Evolutionary conservation across 2,797 vertebrate species (phyloP), one percentile per base, ranked within the genome.

Genomic region (Eupleurogrammus muticus): DNA sequence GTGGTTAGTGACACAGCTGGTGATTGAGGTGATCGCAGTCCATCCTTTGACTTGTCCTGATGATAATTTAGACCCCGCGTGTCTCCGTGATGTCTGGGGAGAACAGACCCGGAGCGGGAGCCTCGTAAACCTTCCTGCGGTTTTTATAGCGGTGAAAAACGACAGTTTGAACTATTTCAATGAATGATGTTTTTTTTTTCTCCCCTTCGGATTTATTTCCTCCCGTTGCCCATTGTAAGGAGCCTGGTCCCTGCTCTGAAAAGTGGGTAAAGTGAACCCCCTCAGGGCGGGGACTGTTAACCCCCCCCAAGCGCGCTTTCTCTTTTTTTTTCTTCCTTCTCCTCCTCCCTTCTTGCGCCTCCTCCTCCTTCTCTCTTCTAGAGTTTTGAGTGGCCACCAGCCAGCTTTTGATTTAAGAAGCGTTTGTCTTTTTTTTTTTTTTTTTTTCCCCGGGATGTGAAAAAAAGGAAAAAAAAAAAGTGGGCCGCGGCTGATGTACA

Each of bases 351-450:
- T 69, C 32, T 62, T 72, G 59, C 82, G n/a, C 76, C 85, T 82
- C 87, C 74, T 73, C 72, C 59, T 34, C 28, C n/a, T 28, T 64
- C 12, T 58, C 70, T 69, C 50, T 73, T 64, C 49, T 69, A 70
- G 83, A 83, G 77, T 88, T 85, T 85, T 81, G 90, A 90, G 89
- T 92, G 93, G 93, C 95, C 89, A 95, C 92, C 72, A 83, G 92
- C 93, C 91, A 83, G 93, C 93, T 88, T 95, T 91, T 90, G 93
- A 88, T 91, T 96, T 93, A 90, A 93, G 94, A 89, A 77, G 86
- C 91, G 91, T 95, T 96, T 96, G 95, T 95, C 92, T 94, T 93
- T 92, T 28, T 6, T 28, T 28, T 28, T 96, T 95, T 95, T 91
- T 94, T 93, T 92, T 28, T 6, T 28, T 28, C 6, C 89, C 94